Base-by-base conservation (phyloP, 2,888 invertebrate genomes). In the Latheticus oryzae region DNA sequence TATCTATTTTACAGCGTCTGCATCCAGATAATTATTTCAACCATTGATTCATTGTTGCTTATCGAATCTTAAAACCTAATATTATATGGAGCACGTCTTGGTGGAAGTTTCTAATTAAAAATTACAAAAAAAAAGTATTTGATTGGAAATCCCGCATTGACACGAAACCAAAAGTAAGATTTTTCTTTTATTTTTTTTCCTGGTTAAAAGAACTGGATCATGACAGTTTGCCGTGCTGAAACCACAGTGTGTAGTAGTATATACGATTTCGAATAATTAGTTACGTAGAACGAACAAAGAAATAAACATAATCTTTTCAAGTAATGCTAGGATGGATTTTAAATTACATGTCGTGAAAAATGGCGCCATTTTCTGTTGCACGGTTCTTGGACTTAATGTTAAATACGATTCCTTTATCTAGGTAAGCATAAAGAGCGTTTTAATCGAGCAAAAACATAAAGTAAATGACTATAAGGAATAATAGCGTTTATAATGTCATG, bases 51-150 rank as follows among this genome's bases (percentile, higher is more conserved):
- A 40, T 48, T 47, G 32, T 45, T 47, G 47, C 48, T 48, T 17
- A 56, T 42, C 57, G 48, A 57, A 38, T 38, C 28, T 55, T 54
- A 55, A 48, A 50, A 5, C 42, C 26, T 21, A 23, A 40, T 33
- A 53, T 51, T 56, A 54, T 63, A 55, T 61, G 60, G 61, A 63
- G 63, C 63, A 57, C 51, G 55, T 60, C 58, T 13, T 58, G 47
- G 45, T 56, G 47, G 55, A 60, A 58, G 58, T 61, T 54, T 53
- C 60, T 60, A 60, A 60, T 57, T 55, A 51, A 54, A 38, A 53
- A 62, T 62, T 60, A 51, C 60, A 53, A 57, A 52, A 56, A 9
- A 28, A 8, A 7, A 5, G 30, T 37, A 9, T 35, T 8, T 43
- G 43, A 17, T 15, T 43, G 30, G 30, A 42, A 43, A 30, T 30